These are phyloP conservation scores for Mellivora capensis DNA, from an alignment of 2,113 vertebrate genomes.

Conservation along the genomic window DNA sequence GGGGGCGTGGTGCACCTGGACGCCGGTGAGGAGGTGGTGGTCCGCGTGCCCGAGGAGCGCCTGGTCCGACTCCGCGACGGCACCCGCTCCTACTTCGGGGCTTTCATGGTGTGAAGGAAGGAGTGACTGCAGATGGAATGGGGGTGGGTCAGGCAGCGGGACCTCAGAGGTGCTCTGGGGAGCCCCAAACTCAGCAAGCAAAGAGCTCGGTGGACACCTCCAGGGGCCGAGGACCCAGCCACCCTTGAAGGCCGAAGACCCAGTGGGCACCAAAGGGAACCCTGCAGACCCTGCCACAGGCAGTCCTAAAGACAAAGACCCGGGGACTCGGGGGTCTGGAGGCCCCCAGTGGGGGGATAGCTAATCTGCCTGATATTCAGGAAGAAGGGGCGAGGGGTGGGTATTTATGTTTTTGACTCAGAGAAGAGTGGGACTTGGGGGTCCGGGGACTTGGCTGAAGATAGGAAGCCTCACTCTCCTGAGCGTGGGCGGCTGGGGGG, in stretches of 20 bases:
- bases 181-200: background rate
- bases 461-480: background rate
- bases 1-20: constrained; percentile 84
- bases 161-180: background rate
- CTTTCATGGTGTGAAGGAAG: constrained; percentile 84
- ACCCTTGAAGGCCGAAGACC: background rate
- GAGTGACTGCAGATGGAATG: rapidly evolving
- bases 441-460: background rate
- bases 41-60: constrained; percentile 73
- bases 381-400: constrained; percentile 8
- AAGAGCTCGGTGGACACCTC: background rate
- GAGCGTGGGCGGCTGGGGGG: rapidly evolving
- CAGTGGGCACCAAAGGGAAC: background rate
- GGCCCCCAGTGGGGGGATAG: background rate
- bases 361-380: constrained; percentile 56
- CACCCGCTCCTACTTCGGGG: constrained; percentile 84
- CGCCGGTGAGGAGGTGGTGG: constrained; percentile 80
- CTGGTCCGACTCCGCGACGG: constrained; percentile 50
- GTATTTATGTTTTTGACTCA: constrained; percentile 43
- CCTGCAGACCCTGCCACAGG: background rate
- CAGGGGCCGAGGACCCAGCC: background rate
- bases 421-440: background rate
- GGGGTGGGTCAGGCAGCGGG: background rate
- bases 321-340: background rate
- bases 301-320: background rate